Evolutionary conservation across 1,140 invertebrate species (phyloP), one percentile per base, ranked within the genome.

Genomic region (Hestina assimilis): DNA sequence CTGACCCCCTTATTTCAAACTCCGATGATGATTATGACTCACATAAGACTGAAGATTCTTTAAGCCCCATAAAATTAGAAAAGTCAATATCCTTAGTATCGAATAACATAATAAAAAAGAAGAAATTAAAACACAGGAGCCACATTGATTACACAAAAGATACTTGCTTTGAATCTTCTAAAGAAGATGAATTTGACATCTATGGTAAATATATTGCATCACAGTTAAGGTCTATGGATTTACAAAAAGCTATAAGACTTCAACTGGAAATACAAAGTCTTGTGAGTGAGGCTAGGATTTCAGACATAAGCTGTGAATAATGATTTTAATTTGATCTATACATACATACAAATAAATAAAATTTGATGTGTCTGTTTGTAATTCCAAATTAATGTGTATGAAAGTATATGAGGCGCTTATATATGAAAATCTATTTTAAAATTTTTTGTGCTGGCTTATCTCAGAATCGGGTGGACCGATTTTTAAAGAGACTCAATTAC

Each of bases 131-230:
- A 50, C 66, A 66, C 31, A 66, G 63, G 66, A 59, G 24, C 19
- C 43, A 59, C 12, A 14, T 38, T 14, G 26, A 53, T 15, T 45
- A 42, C 33, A 8, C 31, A 6, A 51, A 59, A 56, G 62, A 68
- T 26, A 45, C 60, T 7, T 48, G 26, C 21, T 29, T 51, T 24
- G 41, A 58, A 28, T 31, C 3, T 33, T 7, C 23, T 0, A 75
- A 65, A 59, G 81, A 84, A 11, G 82, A 85, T 69, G 82, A 85
- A 35, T 85, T 85, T 76, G 82, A 83, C 63, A 75, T 83, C n/a
- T 85, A 81, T 63, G 79, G 82, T 0, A 79, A 81, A 40, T 80
- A 79, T 14, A 75, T 85, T 42, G 81, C 81, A 8, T 64, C 76
- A 20, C 79, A 83, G 21, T 58, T 84, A n/a, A 69, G 79, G 12